Percentiles rank a stretch among this genome's conserved stretches.
These are phyloP conservation scores for Yponomeuta plumbellus DNA, from an alignment of 2,888 invertebrate genomes.

Conservation along the genomic window DNA sequence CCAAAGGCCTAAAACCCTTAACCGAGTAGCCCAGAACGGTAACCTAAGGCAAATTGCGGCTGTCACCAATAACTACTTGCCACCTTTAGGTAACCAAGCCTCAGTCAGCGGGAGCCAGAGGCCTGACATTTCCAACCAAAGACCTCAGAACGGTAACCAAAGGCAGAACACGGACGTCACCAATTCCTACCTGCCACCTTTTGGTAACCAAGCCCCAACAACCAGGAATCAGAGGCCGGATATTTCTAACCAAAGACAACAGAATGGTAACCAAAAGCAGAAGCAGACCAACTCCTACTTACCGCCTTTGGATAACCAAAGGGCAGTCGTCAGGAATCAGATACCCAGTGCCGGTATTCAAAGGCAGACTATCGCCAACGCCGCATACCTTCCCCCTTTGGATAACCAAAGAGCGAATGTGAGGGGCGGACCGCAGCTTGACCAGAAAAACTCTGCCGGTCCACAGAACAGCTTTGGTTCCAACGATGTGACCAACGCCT, in stretches of 20 bases:
- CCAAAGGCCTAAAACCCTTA: no score
- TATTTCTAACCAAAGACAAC: background rate
- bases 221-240: no score
- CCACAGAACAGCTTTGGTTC: background rate
- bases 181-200: constrained; percentile 1
- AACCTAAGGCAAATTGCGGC: no score
- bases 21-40: background rate
- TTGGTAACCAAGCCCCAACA: background rate
- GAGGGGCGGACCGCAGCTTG: background rate
- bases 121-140: background rate
- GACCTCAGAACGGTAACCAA: background rate
- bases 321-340: background rate
- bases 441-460: background rate
- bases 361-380: background rate
- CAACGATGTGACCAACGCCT: constrained; percentile 35
- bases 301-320: constrained; percentile 4
- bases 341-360: background rate
- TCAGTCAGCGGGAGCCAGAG: background rate
- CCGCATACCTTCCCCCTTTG: background rate
- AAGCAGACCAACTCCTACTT: background rate
- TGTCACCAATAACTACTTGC: background rate
- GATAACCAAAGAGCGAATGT: background rate
- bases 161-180: no score
- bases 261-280: background rate
- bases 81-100: background rate